Evolutionary conservation across 2,888 invertebrate species (phyloP).

Genomic region (Epicampocera succincta): DNA sequence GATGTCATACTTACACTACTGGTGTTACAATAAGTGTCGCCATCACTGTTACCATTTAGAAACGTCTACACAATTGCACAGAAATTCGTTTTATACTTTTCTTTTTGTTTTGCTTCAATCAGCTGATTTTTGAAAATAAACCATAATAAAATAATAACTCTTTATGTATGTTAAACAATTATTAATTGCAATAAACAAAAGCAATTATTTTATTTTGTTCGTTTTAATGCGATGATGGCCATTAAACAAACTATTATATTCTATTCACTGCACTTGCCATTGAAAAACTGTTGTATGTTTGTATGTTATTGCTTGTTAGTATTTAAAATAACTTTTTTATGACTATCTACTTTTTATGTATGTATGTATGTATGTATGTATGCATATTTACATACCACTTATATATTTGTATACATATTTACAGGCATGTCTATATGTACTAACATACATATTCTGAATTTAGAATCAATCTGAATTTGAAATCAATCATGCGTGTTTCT

Average conservation of each 20-base stretch:
- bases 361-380: neutral
- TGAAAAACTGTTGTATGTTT: neutral
- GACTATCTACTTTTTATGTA: neutral
- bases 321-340: neutral
- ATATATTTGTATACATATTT: too few species aligned
- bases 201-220: constrained; percentile 20
- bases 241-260: neutral
- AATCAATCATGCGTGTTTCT: too few species aligned
- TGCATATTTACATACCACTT: neutral
- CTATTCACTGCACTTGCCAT: constrained; percentile 27
- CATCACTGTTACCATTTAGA: too few species aligned
- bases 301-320: too few species aligned
- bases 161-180: neutral
- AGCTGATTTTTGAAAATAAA: constrained; percentile 26
- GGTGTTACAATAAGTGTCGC: too few species aligned
- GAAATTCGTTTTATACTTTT: neutral
- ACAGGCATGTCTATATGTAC: too few species aligned
- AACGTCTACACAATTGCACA: neutral
- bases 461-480: too few species aligned
- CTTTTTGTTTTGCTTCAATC: constrained; percentile 13
- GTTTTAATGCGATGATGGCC: neutral
- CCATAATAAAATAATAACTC: neutral
- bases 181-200: constrained; percentile 12
- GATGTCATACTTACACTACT: too few species aligned
- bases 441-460: too few species aligned